phyloP scores from a whole-genome alignment of 2,113 vertebrate species.

The Leptodactylus fuscus region DNA sequence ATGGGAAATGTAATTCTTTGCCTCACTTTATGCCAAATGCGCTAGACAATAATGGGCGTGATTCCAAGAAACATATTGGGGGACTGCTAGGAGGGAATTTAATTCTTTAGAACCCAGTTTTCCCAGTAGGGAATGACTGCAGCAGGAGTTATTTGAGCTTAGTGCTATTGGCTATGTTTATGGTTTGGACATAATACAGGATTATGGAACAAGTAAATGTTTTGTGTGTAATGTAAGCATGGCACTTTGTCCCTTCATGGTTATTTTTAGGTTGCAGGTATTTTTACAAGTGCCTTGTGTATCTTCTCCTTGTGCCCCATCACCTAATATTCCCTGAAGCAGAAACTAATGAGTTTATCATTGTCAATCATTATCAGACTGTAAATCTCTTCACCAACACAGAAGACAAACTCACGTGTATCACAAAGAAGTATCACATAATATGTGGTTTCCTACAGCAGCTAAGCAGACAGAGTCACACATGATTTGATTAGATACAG shows the following conservation, averaged over 20 bases:
- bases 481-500: background rate
- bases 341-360: background rate
- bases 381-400: slow-evolving; percentile 50
- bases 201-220: no score
- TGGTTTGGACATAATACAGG: background rate
- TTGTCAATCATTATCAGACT: slow-evolving; percentile 67
- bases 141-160: background rate
- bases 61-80: no score
- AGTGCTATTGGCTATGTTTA: background rate
- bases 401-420: background rate
- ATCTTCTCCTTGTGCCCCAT: background rate
- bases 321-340: background rate
- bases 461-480: background rate
- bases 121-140: background rate
- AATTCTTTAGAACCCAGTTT: no score
- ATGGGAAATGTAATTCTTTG: no score
- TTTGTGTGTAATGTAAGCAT: background rate
- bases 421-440: no score
- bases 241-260: background rate
- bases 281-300: background rate
- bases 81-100: no score
- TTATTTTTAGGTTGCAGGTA: slow-evolving; percentile 15
- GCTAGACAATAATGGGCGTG: no score
- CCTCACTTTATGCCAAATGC: no score
- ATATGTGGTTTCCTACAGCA: background rate